Conservation (phyloP, 2,113 vertebrate species). For the Bucco capensis region DNA sequence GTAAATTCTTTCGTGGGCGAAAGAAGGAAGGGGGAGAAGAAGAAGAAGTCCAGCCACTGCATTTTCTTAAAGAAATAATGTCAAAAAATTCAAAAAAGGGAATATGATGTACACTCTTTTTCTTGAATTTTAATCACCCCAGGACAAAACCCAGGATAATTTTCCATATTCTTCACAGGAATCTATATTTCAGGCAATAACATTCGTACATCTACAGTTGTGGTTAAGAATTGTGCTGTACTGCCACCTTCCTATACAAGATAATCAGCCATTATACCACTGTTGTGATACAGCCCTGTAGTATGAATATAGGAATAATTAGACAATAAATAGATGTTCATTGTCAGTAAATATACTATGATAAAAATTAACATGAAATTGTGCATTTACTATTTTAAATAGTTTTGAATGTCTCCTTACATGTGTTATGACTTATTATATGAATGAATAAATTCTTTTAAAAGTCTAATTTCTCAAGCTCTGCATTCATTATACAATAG, state of each 20-base stretch:
- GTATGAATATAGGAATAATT: neutral
- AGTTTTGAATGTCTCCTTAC: neutral
- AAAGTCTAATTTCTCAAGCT: neutral
- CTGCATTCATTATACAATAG: neutral
- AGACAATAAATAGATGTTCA: neutral
- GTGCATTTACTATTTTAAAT: neutral
- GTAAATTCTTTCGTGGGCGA: too few relatives aligned
- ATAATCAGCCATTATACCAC: neutral
- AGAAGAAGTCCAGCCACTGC: too few relatives aligned
- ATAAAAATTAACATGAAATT: neutral
- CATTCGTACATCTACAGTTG: neutral
- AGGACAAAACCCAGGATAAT: neutral
- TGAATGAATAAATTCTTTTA: neutral
- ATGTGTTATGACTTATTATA: neutral
- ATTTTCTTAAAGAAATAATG: too few relatives aligned
- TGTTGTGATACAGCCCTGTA: neutral
- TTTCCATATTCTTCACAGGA: neutral
- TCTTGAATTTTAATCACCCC: too few relatives aligned
- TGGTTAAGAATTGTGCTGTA: conserved; percentile 39
- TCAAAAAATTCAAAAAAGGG: too few relatives aligned
- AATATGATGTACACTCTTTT: too few relatives aligned
- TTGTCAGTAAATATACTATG: neutral
- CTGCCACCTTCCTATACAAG: conserved; percentile 61
- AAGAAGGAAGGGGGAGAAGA: too few relatives aligned
- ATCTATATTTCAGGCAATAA: neutral